Conservation (phyloP, 2,113 vertebrate species). For the Recurvirostra avosetta region DNA sequence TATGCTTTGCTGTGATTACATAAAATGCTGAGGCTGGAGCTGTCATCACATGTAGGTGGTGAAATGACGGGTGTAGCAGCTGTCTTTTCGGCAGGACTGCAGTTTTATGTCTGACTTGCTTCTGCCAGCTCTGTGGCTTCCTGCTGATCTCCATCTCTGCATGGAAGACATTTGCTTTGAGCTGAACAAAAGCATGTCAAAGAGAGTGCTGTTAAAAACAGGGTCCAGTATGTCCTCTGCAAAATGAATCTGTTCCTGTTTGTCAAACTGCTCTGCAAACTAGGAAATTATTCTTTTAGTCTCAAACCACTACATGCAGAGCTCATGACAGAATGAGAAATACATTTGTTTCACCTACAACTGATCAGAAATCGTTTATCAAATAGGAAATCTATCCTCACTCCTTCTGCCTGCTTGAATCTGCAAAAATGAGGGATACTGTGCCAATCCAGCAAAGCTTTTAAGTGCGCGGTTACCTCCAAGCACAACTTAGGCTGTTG, state of each 20-base stretch:
- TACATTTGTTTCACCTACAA: not conserved
- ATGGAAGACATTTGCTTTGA: conserved; percentile 5
- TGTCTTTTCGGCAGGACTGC: conserved; percentile 10
- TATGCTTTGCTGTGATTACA: not conserved
- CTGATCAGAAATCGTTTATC: not conserved
- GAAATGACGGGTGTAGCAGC: conserved; percentile 31
- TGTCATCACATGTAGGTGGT: conserved; percentile 1
- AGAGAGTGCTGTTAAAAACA: not conserved
- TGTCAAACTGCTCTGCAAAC: not conserved
- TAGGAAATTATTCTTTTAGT: not conserved
- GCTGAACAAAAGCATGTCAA: not conserved
- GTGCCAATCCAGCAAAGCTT: not conserved
- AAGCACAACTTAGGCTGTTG: not conserved
- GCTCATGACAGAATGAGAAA: not conserved
- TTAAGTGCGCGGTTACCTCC: not conserved
- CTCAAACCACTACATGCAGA: not conserved
- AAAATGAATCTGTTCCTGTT: not conserved
- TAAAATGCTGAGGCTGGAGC: not conserved
- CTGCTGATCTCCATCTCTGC: not conserved
- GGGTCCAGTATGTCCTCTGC: not conserved
- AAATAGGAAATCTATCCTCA: not conserved
- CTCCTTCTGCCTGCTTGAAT: not conserved
- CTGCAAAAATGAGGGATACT: not conserved
- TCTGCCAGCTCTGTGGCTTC: conserved; percentile 23
- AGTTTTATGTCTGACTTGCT: not conserved